Conservation (phyloP, 1,140 invertebrate genomes). For the Mercenaria mercenaria region DNA sequence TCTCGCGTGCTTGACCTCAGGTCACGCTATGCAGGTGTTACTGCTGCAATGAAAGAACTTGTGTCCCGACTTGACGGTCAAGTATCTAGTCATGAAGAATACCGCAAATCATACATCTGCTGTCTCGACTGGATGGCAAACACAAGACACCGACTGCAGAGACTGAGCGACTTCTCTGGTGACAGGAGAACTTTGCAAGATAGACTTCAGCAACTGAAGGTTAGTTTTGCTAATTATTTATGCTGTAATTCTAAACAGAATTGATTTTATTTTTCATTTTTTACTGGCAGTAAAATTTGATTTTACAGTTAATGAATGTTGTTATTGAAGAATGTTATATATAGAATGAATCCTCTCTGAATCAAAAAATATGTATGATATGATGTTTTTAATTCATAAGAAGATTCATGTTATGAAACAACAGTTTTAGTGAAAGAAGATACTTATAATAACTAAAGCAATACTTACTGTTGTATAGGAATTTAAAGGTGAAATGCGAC, state of each 20-base stretch:
- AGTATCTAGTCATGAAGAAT: constrained; percentile 95
- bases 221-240: constrained; percentile 52
- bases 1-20: constrained; percentile 75
- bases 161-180: constrained; percentile 92
- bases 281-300: no score
- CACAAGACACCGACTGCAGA: constrained; percentile 93
- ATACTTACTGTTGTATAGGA: constrained; percentile 69
- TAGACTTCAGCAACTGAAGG: constrained; percentile 92
- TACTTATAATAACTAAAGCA: no score
- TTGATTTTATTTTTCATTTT: no score
- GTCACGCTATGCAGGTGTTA: constrained; percentile 72
- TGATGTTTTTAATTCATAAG: no score
- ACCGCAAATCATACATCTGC: constrained; percentile 92
- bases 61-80: constrained; percentile 91
- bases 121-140: constrained; percentile 95
- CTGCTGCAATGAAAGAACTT: constrained; percentile 71
- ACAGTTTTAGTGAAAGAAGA: no score
- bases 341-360: no score
- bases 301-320: no score
- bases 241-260: not conserved
- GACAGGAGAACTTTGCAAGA: constrained; percentile 92
- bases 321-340: no score
- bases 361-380: no score
- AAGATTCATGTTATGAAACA: no score
- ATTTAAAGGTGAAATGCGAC: constrained; percentile 78